phyloP scores from a whole-genome alignment of 2,888 invertebrate species.

The Brachypalpus laphriformis region DNA sequence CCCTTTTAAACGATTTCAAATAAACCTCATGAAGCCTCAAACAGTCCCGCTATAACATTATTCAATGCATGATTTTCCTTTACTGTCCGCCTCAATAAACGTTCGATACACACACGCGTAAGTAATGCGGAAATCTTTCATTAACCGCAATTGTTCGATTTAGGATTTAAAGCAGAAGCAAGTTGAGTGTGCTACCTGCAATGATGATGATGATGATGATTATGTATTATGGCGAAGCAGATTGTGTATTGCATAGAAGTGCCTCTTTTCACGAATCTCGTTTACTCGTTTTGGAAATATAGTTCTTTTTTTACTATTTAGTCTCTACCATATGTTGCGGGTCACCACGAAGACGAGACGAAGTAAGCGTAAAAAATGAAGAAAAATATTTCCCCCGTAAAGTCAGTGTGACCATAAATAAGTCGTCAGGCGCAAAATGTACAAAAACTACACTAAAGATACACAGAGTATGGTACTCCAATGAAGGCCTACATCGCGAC shows the following conservation, averaged over 20 bases:
- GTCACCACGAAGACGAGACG: constrained; percentile 13
- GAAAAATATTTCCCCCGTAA: constrained; percentile 33
- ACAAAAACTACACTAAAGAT: neutral
- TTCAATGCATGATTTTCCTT: neutral
- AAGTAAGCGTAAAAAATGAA: neutral
- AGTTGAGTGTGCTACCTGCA: constrained; percentile 30
- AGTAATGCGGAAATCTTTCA: constrained; percentile 64
- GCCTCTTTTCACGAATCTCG: constrained; percentile 29
- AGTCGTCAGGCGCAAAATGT: constrained; percentile 37
- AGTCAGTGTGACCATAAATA: constrained; percentile 50
- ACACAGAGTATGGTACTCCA: neutral
- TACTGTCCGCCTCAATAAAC: neutral
- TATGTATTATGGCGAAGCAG: constrained; percentile 46
- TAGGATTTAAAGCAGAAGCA: constrained; percentile 43
- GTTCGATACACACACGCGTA: constrained; percentile 13
- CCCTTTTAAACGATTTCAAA: neutral
- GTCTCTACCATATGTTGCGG: neutral
- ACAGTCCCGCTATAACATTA: neutral
- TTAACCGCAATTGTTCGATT: constrained; percentile 65
- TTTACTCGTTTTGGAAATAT: constrained; percentile 59
- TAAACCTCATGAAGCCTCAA: neutral
- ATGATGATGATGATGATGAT: constrained; percentile 46
- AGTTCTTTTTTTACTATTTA: constrained; percentile 38
- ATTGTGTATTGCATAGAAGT: constrained; percentile 40
- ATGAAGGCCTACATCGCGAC: constrained; percentile 50